A percentile compares a stretch with the other conserved stretches of the same genome.
These are phyloP conservation scores for Meleagris gallopavo DNA, from an alignment of 2,113 vertebrate species.

Conservation along the genomic window DNA sequence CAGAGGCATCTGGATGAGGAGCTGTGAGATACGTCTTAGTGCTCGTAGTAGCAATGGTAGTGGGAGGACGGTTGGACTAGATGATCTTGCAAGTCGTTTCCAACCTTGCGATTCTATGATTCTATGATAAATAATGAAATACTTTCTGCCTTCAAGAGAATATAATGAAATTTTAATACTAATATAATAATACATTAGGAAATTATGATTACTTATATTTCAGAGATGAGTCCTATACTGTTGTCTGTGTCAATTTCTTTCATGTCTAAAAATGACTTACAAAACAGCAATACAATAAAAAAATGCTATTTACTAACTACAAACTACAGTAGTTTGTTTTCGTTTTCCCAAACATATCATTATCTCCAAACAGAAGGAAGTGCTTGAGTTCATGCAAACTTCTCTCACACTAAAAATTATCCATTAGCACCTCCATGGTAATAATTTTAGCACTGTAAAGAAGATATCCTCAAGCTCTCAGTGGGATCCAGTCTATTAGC, in stretches of 20 bases:
- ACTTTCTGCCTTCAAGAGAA: neutral
- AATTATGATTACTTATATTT: neutral
- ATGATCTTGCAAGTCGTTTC: too few relatives aligned
- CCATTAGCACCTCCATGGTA: constrained; percentile 25
- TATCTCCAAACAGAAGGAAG: constrained; percentile 20
- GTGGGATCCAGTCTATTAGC: neutral
- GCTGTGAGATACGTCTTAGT: too few relatives aligned
- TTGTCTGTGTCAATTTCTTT: neutral
- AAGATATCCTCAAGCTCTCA: constrained; percentile 1
- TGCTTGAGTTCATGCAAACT: constrained; percentile 1
- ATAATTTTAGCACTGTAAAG: constrained; percentile 27
- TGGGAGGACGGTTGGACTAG: too few relatives aligned
- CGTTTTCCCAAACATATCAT: neutral
- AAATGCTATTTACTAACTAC: constrained; percentile 15
- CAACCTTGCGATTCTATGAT: too few relatives aligned
- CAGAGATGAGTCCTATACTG: neutral
- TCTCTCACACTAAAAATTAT: constrained; percentile 24
- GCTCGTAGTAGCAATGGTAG: too few relatives aligned
- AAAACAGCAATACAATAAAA: neutral
- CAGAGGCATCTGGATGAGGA: too few relatives aligned
- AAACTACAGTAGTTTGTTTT: constrained; percentile 26
- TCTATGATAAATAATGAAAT: neutral
- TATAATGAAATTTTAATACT: neutral
- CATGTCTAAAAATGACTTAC: neutral
- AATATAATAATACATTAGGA: neutral